A percentile compares a stretch with the other conserved stretches of the same genome.
Conservation (phyloP, 1,140 invertebrate genomes). For the Stegodyphus dumicola region DNA sequence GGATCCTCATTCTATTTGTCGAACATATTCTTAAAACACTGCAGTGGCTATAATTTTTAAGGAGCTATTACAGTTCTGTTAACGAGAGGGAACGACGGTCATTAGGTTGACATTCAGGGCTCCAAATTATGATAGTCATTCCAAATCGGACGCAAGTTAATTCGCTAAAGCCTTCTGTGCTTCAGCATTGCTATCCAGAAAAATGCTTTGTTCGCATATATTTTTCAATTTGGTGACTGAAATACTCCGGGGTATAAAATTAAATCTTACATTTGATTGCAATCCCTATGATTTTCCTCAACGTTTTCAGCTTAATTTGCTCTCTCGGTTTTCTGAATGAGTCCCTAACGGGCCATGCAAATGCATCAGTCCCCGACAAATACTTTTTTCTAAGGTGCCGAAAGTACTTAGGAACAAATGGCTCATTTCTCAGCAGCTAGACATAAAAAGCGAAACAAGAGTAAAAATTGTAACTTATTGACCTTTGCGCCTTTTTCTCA, state of each 20-base stretch:
- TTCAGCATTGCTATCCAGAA: constrained; percentile 6
- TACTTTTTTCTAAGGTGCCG: constrained; percentile 38
- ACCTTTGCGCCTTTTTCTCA: constrained; percentile 25
- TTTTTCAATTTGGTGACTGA: constrained; percentile 37
- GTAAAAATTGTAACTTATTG: constrained; percentile 49
- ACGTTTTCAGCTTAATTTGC: constrained; percentile 50
- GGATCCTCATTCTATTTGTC: neutral
- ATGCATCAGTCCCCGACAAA: constrained; percentile 28
- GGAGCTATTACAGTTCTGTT: neutral
- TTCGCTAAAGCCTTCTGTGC: neutral
- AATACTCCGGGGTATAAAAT: constrained; percentile 42
- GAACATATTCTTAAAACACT: neutral
- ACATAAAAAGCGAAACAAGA: neutral
- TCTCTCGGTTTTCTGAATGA: constrained; percentile 38
- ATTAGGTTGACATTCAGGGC: constrained; percentile 19
- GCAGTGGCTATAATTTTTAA: neutral
- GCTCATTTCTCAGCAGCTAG: neutral
- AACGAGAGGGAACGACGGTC: neutral
- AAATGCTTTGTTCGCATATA: constrained; percentile 24
- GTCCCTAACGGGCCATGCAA: constrained; percentile 51
- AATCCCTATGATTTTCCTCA: constrained; percentile 24
- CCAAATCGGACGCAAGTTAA: constrained; percentile 18
- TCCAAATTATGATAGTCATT: constrained; percentile 25
- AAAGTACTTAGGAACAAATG: constrained; percentile 17
- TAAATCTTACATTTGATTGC: constrained; percentile 58